Evolutionary conservation across 2,888 invertebrate species (phyloP).

Genomic region (Ophioninae sp.): DNA sequence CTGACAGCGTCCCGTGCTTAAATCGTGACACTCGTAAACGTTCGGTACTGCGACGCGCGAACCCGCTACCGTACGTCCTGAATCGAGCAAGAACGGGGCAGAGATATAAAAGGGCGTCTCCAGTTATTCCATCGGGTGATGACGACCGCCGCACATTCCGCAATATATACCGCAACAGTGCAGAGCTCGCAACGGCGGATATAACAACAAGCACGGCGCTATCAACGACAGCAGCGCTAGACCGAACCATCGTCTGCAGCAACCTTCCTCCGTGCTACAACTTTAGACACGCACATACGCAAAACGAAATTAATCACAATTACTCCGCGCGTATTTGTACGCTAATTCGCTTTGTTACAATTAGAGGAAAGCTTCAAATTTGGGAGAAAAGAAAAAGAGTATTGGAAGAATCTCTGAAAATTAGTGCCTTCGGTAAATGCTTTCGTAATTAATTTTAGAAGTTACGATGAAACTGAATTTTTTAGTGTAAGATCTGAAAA

Average conservation of each 20-base stretch:
- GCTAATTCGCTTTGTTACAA: no score
- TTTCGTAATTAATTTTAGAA: no score
- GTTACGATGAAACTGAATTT: no score
- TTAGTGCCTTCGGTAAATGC: no score
- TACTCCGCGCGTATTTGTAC: no score
- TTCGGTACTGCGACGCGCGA: conserved; percentile 73
- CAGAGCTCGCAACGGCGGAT: conserved; percentile 92
- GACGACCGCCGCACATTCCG: conserved; percentile 92
- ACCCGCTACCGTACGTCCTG: conserved; percentile 54
- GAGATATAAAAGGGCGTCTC: conserved; percentile 80
- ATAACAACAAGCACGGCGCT: conserved; percentile 97
- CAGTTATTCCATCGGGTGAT: conserved; percentile 82
- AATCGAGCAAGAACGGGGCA: conserved; percentile 74
- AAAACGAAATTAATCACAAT: background rate
- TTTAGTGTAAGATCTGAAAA: no score
- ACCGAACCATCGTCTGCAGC: conserved; percentile 92
- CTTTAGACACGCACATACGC: conserved; percentile 65
- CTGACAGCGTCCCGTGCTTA: conserved; percentile 78
- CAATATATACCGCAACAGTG: conserved; percentile 92
- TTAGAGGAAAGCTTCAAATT: no score
- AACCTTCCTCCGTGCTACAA: conserved; percentile 84
- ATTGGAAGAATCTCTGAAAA: no score
- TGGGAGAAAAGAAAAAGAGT: no score
- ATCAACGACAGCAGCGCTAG: conserved; percentile 92
- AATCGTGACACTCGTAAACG: conserved; percentile 78